phyloP scores from a whole-genome alignment of 2,888 invertebrate species.

The Plutella xylostella region DNA sequence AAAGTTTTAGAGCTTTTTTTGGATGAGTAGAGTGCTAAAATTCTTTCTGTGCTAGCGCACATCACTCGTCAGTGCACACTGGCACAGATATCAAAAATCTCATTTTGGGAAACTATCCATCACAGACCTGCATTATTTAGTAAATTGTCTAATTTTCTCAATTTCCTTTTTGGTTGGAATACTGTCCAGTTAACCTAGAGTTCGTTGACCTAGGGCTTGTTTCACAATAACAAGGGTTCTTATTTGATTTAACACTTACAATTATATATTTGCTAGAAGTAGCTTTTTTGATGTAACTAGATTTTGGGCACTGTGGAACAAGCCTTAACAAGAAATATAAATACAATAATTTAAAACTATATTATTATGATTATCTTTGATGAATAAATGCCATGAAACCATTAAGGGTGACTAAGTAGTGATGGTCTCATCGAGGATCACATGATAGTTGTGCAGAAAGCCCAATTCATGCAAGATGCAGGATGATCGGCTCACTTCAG shows the following conservation, averaged over 20 bases:
- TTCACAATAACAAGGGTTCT: too few relatives aligned
- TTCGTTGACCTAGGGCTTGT: too few relatives aligned
- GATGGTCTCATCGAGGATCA: conserved; percentile 1
- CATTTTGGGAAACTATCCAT: background rate
- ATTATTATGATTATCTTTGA: conserved; percentile 2
- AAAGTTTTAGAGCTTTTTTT: too few relatives aligned
- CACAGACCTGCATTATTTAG: background rate
- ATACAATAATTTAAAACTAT: background rate
- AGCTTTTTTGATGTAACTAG: too few relatives aligned
- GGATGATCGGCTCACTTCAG: too few relatives aligned
- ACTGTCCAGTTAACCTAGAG: background rate
- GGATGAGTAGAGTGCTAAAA: too few relatives aligned
- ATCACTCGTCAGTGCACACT: too few relatives aligned
- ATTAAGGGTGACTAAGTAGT: too few relatives aligned
- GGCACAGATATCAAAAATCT: background rate
- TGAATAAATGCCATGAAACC: conserved; percentile 3
- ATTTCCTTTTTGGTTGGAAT: background rate
- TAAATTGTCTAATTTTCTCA: background rate
- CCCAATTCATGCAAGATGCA: background rate
- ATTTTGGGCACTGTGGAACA: background rate
- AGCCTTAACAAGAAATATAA: background rate
- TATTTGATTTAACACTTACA: too few relatives aligned
- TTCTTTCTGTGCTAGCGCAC: too few relatives aligned
- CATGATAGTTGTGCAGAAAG: too few relatives aligned
- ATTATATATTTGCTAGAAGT: too few relatives aligned